Percentiles rank a stretch among this genome's conserved stretches.
phyloP scores from a whole-genome alignment of 2,797 vertebrate genomes.

The Tokudaia tokunoshimensis region DNA sequence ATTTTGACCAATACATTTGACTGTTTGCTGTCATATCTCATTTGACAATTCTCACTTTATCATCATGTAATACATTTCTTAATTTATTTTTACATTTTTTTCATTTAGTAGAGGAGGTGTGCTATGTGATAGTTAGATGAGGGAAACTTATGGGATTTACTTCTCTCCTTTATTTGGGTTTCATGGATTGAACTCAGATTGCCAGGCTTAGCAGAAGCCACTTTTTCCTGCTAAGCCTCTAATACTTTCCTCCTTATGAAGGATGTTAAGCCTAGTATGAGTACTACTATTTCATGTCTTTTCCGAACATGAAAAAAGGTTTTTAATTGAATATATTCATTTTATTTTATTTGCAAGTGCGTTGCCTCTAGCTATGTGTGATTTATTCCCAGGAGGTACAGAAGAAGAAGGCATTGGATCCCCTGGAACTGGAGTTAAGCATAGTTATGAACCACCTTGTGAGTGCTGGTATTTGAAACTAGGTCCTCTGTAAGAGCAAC shows the following conservation, averaged over 20 bases:
- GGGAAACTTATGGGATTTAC: background rate
- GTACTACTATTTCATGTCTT: background rate
- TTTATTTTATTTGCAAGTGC: background rate
- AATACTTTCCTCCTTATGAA: background rate
- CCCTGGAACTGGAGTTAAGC: background rate
- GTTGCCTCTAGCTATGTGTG: background rate
- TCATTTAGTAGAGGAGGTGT: background rate
- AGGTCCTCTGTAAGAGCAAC: background rate
- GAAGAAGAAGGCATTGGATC: background rate
- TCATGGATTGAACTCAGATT: background rate
- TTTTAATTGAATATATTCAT: background rate
- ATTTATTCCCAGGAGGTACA: background rate
- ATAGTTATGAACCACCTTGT: background rate
- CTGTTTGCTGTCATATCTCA: background rate
- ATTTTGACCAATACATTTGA: slow-evolving; percentile 21
- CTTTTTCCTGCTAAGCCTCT: background rate
- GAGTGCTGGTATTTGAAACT: background rate
- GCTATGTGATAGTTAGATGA: background rate
- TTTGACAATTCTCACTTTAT: slow-evolving; percentile 21
- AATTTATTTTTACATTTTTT: background rate
- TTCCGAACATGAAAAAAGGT: background rate
- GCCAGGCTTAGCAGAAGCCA: background rate
- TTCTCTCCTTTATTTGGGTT: background rate
- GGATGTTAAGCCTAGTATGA: slow-evolving; percentile 14
- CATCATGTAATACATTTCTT: background rate